phyloP scores from a whole-genome alignment of 1,140 invertebrate species.

The Drosophila setifemur region DNA sequence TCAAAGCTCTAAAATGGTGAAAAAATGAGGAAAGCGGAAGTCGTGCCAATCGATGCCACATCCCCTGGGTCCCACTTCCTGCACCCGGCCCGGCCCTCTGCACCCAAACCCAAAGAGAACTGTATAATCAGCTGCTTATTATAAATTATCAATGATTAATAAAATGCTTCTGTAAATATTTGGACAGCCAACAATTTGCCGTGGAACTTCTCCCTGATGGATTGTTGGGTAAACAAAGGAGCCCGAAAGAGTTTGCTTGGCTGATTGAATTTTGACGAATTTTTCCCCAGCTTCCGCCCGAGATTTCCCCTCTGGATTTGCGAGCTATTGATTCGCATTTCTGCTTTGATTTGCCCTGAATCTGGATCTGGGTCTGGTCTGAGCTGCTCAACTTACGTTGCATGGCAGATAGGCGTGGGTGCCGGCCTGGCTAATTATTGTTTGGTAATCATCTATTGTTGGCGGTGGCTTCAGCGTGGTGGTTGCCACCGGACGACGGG shows the following conservation, averaged over 20 bases:
- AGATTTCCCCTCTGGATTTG: not conserved
- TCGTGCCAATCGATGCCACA: slow-evolving; percentile 35
- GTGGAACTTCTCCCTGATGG: slow-evolving; percentile 11
- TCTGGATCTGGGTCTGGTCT: not conserved
- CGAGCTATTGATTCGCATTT: slow-evolving; percentile 2
- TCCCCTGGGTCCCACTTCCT: slow-evolving; percentile 13
- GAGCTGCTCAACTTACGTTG: slow-evolving; percentile 85
- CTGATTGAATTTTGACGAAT: slow-evolving; percentile 27
- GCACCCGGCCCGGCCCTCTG: not conserved
- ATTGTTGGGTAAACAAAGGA: slow-evolving; percentile 30
- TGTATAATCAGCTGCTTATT: slow-evolving; percentile 67
- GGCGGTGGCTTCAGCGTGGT: slow-evolving; percentile 74
- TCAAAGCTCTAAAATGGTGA: slow-evolving; percentile 62
- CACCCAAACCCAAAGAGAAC: not conserved
- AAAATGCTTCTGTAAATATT: slow-evolving; percentile 66
- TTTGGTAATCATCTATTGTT: slow-evolving; percentile 83
- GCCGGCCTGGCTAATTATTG: slow-evolving; percentile 93
- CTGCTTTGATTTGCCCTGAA: not conserved
- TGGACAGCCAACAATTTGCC: slow-evolving; percentile 9
- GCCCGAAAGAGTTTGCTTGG: slow-evolving; percentile 16
- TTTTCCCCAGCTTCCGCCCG: not conserved
- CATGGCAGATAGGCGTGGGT: slow-evolving; percentile 93
- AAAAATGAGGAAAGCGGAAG: slow-evolving; percentile 36
- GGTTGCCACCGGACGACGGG: slow-evolving; percentile 55
- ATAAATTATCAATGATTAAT: slow-evolving; percentile 72